A percentile compares a stretch with the other conserved stretches of the same genome.
Conservation (phyloP, 2,888 invertebrate genomes). For the Caprella mutica region DNA sequence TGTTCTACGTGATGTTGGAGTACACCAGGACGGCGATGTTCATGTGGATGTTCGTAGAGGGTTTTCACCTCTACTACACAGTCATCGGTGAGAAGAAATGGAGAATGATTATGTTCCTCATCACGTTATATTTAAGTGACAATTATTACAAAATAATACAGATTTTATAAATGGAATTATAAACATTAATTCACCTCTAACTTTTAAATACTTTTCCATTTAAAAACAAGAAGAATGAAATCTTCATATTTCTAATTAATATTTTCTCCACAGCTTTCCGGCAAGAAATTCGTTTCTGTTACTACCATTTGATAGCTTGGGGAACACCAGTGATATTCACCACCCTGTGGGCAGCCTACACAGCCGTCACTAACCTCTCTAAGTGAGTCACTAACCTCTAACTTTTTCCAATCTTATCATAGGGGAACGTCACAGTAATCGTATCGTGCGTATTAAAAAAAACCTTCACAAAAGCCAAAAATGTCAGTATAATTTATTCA, state of each 20-base stretch:
- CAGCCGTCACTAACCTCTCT: conserved; percentile 38
- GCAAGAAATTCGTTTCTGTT: conserved; percentile 45
- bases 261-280: conserved; percentile 26
- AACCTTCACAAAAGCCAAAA: no score
- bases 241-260: no score
- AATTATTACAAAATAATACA: no score
- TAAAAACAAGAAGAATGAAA: no score
- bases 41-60: conserved; percentile 96
- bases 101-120: background rate
- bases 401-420: background rate
- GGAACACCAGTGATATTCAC: conserved; percentile 58
- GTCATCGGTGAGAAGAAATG: background rate
- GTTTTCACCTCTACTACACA: conserved; percentile 65
- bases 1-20: conserved; percentile 66
- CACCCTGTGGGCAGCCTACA: conserved; percentile 55
- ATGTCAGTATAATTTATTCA: no score
- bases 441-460: no score
- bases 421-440: background rate
- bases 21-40: conserved; percentile 83
- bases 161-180: no score
- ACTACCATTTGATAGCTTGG: conserved; percentile 60
- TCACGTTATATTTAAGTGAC: no score
- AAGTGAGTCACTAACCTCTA: background rate
- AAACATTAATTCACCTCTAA: no score
- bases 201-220: no score